These are phyloP conservation scores for Catocala sponsa DNA, from an alignment of 2,888 invertebrate species.

Conservation along the genomic window DNA sequence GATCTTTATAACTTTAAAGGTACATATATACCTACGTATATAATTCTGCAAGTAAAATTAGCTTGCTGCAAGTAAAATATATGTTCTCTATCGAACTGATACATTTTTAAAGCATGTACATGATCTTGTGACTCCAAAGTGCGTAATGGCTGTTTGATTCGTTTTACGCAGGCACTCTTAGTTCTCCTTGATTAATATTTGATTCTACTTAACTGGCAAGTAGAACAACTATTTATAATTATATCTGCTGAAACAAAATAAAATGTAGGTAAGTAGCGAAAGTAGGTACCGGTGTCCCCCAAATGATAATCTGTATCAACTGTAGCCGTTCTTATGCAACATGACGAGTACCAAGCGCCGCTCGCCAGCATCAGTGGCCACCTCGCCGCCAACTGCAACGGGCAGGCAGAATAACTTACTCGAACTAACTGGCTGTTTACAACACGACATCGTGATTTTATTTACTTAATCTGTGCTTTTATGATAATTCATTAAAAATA, in stretches of 20 bases:
- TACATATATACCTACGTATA: too few relatives aligned
- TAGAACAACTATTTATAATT: conserved; percentile 43
- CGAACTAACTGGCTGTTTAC: conserved; percentile 17
- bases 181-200: conserved; percentile 23
- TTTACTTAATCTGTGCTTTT: conserved; percentile 21
- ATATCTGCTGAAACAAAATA: conserved; percentile 47
- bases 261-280: conserved; percentile 75
- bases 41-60: too few relatives aligned
- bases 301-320: conserved; percentile 86
- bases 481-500: conserved; percentile 18
- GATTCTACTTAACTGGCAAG: conserved; percentile 32
- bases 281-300: conserved; percentile 83
- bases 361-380: conserved; percentile 70
- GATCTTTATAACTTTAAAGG: too few relatives aligned
- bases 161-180: conserved; percentile 3
- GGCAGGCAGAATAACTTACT: conserved; percentile 38
- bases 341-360: conserved; percentile 59
- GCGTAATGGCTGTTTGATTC: not conserved
- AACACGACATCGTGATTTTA: conserved; percentile 28
- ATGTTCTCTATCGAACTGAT: too few relatives aligned
- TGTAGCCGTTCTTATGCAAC: conserved; percentile 80
- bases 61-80: too few relatives aligned
- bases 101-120: too few relatives aligned
- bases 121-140: too few relatives aligned
- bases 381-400: conserved; percentile 62